phyloP scores from a whole-genome alignment of 2,113 vertebrate genomes.

The Jaculus jaculus region DNA sequence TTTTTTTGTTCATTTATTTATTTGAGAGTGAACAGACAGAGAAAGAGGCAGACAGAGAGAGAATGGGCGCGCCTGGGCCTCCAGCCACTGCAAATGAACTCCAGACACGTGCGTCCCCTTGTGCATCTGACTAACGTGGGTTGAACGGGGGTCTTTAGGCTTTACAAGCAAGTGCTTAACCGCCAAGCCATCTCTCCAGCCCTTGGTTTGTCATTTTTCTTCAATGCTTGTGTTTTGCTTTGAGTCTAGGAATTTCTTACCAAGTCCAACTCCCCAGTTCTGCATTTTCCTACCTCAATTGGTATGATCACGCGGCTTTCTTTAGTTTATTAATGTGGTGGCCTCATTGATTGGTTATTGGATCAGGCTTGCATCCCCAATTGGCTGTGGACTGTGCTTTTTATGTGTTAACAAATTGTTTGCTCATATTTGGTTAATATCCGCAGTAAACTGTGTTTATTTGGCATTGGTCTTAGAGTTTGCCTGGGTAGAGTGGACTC shows the following conservation, averaged over 20 bases:
- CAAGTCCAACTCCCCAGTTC: not conserved
- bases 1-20: too few species aligned
- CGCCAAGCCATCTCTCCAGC: too few species aligned
- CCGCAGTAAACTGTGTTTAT: not conserved
- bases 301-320: not conserved
- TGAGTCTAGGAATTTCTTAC: not conserved
- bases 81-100: too few species aligned
- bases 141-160: too few species aligned
- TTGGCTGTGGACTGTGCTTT: rapidly evolving
- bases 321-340: not conserved
- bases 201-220: not conserved
- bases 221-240: not conserved
- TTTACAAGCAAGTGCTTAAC: too few species aligned
- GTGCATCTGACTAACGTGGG: too few species aligned
- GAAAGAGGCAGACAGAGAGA: too few species aligned
- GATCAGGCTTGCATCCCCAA: not conserved
- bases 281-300: rapidly evolving
- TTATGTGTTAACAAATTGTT: rapidly evolving
- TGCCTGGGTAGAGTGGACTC: too few species aligned
- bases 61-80: too few species aligned
- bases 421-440: not conserved
- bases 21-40: too few species aligned
- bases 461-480: too few species aligned
- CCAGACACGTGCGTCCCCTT: too few species aligned
- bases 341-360: rapidly evolving